Evolutionary conservation across 2,113 vertebrate species (phyloP), one percentile per base, ranked within the genome.

Genomic region (Centropus bengalensis): DNA sequence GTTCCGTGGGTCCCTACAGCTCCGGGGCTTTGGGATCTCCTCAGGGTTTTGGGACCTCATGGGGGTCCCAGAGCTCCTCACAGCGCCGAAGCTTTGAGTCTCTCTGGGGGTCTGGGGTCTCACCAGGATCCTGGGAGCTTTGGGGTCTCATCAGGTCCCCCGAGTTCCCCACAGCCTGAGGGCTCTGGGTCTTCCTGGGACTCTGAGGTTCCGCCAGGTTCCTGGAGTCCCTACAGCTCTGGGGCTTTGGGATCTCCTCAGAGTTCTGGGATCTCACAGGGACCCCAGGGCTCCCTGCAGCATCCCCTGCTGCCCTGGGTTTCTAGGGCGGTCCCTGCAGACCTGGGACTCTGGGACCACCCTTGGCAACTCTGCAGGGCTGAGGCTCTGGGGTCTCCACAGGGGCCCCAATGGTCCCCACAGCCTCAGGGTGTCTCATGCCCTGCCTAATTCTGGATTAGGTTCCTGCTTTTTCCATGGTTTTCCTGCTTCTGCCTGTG

Each of bases 401-500:
- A 8, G 7, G 22, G 12, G 8, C 9, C 22, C 32, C 40, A 52
- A 22, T 13, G 18, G 2, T 66, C 32, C 49, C 54, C 45, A 55
- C 47, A 91, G 33, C 20, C 52, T 23, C 7, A 7, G 12, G 2
- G 2, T 64, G 9, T 70, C 22, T 60, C 54, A 22, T 44, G 40
- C 9, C 18, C 21, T 82, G 36, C 32, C 19, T 36, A 9, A 27
- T 67, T 45, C 83, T 22, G 33, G 56, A 8, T 5, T 3, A 2
- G 49, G 26, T 26, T 49, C 9, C 82, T 0, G 0, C 23, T 36
- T 74, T 40, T 15, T 21, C 27, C 27, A 23, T 51, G 28, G 2
- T 11, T 40, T 76, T 49, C 16, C 64, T 76, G 18, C 24, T 59
- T 36, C 33, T 55, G 6, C 0, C 55, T 52, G 4, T 49, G 24